phyloP scores from a whole-genome alignment of 1,140 invertebrate species.

The Drosophila kepulauana region DNA sequence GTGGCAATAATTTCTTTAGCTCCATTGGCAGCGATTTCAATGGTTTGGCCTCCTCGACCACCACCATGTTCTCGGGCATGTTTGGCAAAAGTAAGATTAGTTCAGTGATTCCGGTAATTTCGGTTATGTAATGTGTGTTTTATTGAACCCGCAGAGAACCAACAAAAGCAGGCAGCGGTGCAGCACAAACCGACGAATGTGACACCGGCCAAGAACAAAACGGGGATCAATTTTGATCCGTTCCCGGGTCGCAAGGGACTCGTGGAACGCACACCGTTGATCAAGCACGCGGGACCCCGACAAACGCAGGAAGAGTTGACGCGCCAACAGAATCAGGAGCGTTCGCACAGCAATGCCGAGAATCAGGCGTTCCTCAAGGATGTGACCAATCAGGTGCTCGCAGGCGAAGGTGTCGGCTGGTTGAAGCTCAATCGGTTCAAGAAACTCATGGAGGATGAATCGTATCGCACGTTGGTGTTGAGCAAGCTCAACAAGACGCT shows the following conservation, averaged over 20 bases:
- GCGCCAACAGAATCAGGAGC: constrained; percentile 88
- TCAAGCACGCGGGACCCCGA: constrained; percentile 91
- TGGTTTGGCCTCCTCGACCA: constrained; percentile 94
- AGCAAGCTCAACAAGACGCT: constrained; percentile 97
- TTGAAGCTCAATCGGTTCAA: constrained; percentile 97
- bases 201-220: constrained; percentile 86
- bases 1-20: constrained; percentile 94
- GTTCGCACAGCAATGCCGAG: constrained; percentile 91
- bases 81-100: constrained; percentile 88
- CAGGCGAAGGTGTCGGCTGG: constrained; percentile 99
- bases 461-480: constrained; percentile 97
- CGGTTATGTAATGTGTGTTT: no score
- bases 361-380: constrained; percentile 95
- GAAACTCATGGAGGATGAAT: constrained; percentile 99
- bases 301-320: constrained; percentile 88
- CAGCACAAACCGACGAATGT: constrained; percentile 77
- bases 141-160: constrained; percentile 53
- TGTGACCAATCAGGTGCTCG: constrained; percentile 95
- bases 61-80: constrained; percentile 95
- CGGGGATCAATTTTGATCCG: constrained; percentile 89
- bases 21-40: constrained; percentile 95
- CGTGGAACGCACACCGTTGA: constrained; percentile 95
- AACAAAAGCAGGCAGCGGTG: constrained; percentile 64
- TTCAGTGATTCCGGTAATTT: no score
- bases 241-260: constrained; percentile 93